A percentile compares a stretch with the other conserved stretches of the same genome.
Conservation (phyloP, 2,888 invertebrate genomes). For the Schizaphis graminum region DNA sequence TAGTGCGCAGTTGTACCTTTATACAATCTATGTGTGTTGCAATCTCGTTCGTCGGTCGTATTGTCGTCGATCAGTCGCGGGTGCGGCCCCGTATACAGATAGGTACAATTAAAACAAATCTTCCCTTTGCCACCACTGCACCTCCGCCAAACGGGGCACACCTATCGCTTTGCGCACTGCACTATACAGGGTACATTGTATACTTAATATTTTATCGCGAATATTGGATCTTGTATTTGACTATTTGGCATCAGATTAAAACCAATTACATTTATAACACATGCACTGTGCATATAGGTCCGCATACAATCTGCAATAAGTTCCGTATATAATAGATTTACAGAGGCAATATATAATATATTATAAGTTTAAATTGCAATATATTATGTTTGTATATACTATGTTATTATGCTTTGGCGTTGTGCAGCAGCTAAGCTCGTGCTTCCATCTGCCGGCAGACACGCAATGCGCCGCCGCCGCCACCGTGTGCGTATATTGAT, state of each 20-base stretch:
- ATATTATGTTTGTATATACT: not conserved
- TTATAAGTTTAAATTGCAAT: not conserved
- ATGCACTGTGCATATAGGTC: no score
- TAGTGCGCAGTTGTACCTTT: not conserved
- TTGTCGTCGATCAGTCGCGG: constrained; percentile 53
- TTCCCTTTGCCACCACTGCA: not conserved
- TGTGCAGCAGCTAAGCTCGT: constrained; percentile 19
- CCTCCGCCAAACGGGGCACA: not conserved
- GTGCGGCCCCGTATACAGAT: constrained; percentile 18
- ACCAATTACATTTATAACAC: no score
- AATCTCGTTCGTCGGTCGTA: constrained; percentile 35
- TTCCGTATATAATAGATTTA: not conserved
- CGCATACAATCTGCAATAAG: no score
- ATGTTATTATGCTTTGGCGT: no score
- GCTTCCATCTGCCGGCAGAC: constrained; percentile 64
- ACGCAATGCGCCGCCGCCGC: constrained; percentile 57
- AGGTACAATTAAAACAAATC: constrained; percentile 39
- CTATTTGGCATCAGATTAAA: no score
- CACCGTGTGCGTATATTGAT: constrained; percentile 62
- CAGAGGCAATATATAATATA: not conserved
- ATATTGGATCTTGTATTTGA: no score
- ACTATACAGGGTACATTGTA: constrained; percentile 20
- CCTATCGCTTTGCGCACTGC: not conserved
- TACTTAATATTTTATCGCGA: not conserved
- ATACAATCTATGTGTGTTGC: not conserved